These are phyloP conservation scores for Turritopsis dohrnii DNA, from an alignment of 30 jellyfish, hydroid and myxozoan species.

Conservation along the genomic window DNA sequence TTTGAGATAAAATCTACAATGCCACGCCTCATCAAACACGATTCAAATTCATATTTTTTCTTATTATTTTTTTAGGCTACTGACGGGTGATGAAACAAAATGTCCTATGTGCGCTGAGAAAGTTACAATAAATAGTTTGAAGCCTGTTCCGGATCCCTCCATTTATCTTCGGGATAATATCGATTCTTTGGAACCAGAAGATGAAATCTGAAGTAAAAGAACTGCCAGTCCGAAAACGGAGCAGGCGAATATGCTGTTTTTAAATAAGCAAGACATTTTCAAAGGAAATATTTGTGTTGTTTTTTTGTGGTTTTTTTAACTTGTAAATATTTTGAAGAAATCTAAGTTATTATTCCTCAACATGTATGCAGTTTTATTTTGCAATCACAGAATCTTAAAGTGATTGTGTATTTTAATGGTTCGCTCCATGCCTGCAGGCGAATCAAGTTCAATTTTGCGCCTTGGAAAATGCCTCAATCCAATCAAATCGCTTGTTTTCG, in stretches of 20 bases:
- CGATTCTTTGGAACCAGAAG: slow-evolving; percentile 6
- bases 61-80: slow-evolving; percentile 21
- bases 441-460: too few relatives aligned
- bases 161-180: slow-evolving; percentile 26
- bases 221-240: too few relatives aligned
- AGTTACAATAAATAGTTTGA: slow-evolving; percentile 80
- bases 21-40: background rate
- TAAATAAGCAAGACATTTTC: background rate
- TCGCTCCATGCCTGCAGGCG: too few relatives aligned
- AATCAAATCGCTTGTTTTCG: too few relatives aligned
- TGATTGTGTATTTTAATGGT: too few relatives aligned
- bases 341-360: background rate
- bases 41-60: background rate
- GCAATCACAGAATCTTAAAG: too few relatives aligned
- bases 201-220: background rate
- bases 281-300: background rate
- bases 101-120: slow-evolving; percentile 97
- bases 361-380: background rate
- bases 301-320: background rate
- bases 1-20: background rate
- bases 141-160: slow-evolving; percentile 70
- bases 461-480: too few relatives aligned
- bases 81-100: slow-evolving; percentile 87
- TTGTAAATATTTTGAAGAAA: background rate
- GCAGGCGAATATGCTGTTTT: too few relatives aligned